phyloP scores from a whole-genome alignment of 2,888 invertebrate species.

The Mayetiola destructor region DNA sequence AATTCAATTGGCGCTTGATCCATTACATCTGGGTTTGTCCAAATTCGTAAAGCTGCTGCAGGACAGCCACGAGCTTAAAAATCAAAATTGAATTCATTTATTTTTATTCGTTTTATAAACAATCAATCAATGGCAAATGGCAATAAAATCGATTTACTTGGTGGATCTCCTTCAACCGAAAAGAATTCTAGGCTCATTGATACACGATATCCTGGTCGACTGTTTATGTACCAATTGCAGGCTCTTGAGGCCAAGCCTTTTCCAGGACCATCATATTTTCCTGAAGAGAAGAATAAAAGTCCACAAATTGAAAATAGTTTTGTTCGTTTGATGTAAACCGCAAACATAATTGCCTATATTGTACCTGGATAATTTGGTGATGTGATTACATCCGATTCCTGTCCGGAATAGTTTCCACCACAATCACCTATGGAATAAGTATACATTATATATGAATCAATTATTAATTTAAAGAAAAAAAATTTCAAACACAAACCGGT shows the following conservation, averaged over 20 bases:
- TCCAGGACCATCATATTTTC: constrained; percentile 72
- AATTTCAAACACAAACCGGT: constrained; percentile 41
- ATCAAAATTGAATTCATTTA: constrained; percentile 14
- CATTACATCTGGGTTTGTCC: constrained; percentile 57
- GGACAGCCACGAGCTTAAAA: constrained; percentile 73
- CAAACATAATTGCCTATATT: neutral
- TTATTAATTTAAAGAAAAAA: neutral
- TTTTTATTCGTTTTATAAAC: neutral
- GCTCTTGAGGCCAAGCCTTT: constrained; percentile 69
- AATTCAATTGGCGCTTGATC: constrained; percentile 61
- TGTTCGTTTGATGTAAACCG: too few species aligned
- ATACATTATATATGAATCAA: neutral
- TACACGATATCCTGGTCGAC: constrained; percentile 70
- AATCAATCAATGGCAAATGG: too few species aligned
- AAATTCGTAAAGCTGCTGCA: constrained; percentile 77
- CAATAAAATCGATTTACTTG: constrained; percentile 57
- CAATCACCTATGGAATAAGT: too few species aligned
- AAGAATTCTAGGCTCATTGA: constrained; percentile 84
- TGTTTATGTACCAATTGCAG: constrained; percentile 94
- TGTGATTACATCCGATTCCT: constrained; percentile 67
- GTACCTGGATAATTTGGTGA: constrained; percentile 71
- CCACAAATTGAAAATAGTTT: neutral
- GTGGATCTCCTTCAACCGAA: constrained; percentile 84
- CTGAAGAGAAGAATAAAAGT: constrained; percentile 21
- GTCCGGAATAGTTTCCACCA: constrained; percentile 76